Conservation (phyloP, 2,113 vertebrate species). For the Bujurquina vittata region DNA sequence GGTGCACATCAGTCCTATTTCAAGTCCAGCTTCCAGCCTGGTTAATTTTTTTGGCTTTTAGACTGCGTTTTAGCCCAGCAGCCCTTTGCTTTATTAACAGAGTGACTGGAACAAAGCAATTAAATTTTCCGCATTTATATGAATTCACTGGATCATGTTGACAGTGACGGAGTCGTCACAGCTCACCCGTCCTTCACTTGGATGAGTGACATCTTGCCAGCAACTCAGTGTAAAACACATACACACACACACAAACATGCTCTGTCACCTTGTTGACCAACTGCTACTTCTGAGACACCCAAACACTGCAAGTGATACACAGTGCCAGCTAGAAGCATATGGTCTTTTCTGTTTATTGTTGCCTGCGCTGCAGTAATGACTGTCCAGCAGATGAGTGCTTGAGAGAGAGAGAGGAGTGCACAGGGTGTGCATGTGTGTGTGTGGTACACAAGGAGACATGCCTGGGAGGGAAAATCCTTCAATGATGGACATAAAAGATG, state of each 20-base stretch:
- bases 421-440: not conserved
- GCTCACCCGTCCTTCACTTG: not conserved
- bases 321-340: conserved; percentile 34
- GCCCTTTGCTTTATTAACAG: not conserved
- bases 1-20: not conserved
- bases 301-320: conserved; percentile 22
- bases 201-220: not conserved
- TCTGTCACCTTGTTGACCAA: conserved; percentile 26
- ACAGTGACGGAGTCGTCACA: not conserved
- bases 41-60: not conserved
- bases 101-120: not conserved
- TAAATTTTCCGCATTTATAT: not conserved
- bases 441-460: not conserved
- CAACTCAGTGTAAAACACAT: not conserved
- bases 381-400: not conserved
- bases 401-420: not conserved
- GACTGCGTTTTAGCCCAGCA: not conserved
- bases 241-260: not conserved
- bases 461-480: not conserved
- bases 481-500: not conserved
- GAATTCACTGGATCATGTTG: not conserved
- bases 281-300: conserved; percentile 17
- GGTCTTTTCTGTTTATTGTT: conserved; percentile 39
- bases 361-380: conserved; percentile 40
- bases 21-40: not conserved